These are phyloP conservation scores for Campylomormyrus numenius DNA, from an alignment of 2,113 vertebrate genomes.

Conservation along the genomic window DNA sequence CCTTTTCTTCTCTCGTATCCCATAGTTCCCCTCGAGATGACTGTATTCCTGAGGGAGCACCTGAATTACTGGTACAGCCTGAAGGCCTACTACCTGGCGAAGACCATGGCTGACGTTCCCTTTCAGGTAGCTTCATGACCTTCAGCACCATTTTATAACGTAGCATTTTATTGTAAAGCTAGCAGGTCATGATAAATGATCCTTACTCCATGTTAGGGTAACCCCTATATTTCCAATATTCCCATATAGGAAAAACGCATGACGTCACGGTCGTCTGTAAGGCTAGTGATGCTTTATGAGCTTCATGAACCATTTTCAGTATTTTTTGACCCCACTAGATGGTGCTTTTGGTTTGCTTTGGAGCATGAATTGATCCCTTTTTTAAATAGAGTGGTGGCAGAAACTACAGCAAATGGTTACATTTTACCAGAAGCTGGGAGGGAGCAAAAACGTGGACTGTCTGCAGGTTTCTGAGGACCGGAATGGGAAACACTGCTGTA, in stretches of 20 bases:
- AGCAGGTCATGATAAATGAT: background rate
- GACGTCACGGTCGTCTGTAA: background rate
- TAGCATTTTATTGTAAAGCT: background rate
- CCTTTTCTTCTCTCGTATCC: slow-evolving; percentile 10
- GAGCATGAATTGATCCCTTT: too few relatives aligned
- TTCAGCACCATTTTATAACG: background rate
- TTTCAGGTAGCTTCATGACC: slow-evolving; percentile 63
- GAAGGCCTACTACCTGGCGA: slow-evolving; percentile 81
- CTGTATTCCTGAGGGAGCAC: slow-evolving; percentile 78
- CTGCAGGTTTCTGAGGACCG: background rate
- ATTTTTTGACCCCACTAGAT: too few relatives aligned
- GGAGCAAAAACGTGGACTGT: background rate
- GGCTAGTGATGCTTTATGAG: too few relatives aligned
- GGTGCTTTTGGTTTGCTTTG: too few relatives aligned
- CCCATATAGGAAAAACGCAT: background rate
- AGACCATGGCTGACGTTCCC: slow-evolving; percentile 82
- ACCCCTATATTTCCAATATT: background rate
- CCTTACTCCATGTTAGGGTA: background rate
- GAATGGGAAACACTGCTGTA: background rate
- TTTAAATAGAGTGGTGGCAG: too few relatives aligned
- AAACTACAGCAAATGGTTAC: too few relatives aligned
- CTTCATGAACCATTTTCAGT: too few relatives aligned
- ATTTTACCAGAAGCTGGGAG: background rate
- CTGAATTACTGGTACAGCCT: slow-evolving; percentile 87
- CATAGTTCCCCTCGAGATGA: slow-evolving; percentile 80